phyloP scores from a whole-genome alignment of 2,888 invertebrate genomes.

The Griposia aprilina region DNA sequence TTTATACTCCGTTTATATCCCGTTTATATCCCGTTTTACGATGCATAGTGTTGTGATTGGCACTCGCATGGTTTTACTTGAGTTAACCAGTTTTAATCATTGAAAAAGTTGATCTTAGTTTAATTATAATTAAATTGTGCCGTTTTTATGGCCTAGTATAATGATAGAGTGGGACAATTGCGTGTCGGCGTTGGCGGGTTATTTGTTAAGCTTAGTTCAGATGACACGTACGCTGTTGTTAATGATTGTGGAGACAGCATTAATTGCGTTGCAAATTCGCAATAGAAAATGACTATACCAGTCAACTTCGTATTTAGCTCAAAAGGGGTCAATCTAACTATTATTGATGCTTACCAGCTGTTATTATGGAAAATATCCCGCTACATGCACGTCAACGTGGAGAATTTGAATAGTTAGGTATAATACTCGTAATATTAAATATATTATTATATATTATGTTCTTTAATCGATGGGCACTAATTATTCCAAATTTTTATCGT shows the following conservation, averaged over 20 bases:
- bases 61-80: constrained; percentile 65
- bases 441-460: too few relatives aligned
- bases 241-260: constrained; percentile 2
- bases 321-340: background rate
- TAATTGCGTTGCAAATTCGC: constrained; percentile 29
- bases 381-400: background rate
- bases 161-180: constrained; percentile 12
- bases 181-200: background rate
- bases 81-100: constrained; percentile 62
- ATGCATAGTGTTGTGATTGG: constrained; percentile 75
- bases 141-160: constrained; percentile 16
- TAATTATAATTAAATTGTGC: constrained; percentile 37
- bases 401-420: background rate
- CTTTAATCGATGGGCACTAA: background rate
- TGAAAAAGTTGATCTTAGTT: constrained; percentile 43
- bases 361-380: background rate
- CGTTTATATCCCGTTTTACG: constrained; percentile 73
- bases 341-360: background rate
- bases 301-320: background rate
- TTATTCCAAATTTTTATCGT: background rate
- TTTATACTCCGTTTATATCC: constrained; percentile 68
- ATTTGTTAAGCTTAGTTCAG: background rate
- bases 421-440: too few relatives aligned
- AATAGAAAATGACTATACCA: background rate
- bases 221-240: constrained; percentile 9